A percentile compares a stretch with the other conserved stretches of the same genome.
Conservation (phyloP, 2,797 vertebrate genomes). For the Oryzias dopingdopingensis region DNA sequence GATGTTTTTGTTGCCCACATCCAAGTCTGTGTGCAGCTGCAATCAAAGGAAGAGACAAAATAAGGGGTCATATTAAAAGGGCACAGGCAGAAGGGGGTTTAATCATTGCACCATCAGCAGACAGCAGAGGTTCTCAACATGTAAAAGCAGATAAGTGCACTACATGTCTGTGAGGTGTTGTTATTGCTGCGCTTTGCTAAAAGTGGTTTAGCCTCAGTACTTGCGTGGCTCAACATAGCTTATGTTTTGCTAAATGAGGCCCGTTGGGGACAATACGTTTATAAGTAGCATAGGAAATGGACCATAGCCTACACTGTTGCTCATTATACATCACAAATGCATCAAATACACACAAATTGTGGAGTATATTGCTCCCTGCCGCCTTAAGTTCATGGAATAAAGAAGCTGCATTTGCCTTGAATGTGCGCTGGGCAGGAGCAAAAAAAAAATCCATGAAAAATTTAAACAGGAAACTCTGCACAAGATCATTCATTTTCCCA, state of each 20-base stretch:
- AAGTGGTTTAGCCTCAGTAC: conserved; percentile 35
- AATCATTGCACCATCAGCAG: conserved; percentile 41
- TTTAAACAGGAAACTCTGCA: conserved; percentile 36
- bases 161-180: conserved; percentile 26
- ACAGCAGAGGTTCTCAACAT: conserved; percentile 17
- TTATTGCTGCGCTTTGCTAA: conserved; percentile 23
- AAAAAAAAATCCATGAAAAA: conserved; percentile 51
- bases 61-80: conserved; percentile 5
- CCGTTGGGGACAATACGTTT: conserved; percentile 66
- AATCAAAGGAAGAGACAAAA: conserved; percentile 37
- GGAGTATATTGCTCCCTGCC: conserved; percentile 52
- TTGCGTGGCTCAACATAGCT: conserved; percentile 44
- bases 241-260: conserved; percentile 67
- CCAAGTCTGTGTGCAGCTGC: conserved; percentile 95
- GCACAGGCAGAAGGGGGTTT: not conserved
- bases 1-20: conserved; percentile 88
- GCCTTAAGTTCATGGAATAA: conserved; percentile 37
- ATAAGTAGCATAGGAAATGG: conserved; percentile 67
- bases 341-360: conserved; percentile 51
- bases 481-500: conserved; percentile 42
- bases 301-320: conserved; percentile 63
- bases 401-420: conserved; percentile 22
- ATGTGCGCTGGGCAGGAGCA: conserved; percentile 11
- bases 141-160: conserved; percentile 43
- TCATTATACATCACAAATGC: conserved; percentile 58